These are phyloP conservation scores for Pyralis farinalis DNA, from an alignment of 2,888 invertebrate species.

Conservation along the genomic window DNA sequence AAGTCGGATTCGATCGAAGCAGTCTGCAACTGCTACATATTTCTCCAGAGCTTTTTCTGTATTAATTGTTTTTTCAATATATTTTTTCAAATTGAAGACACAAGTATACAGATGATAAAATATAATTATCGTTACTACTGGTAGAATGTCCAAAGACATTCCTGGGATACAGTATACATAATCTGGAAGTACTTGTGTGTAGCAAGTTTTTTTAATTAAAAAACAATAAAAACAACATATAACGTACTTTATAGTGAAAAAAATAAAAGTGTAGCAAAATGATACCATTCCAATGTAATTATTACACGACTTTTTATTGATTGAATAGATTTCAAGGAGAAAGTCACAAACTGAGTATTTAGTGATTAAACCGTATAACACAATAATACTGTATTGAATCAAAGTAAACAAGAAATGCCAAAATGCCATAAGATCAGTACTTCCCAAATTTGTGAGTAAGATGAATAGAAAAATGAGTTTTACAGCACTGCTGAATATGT, in stretches of 20 bases:
- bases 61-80: not conserved
- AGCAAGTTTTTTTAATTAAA: not conserved
- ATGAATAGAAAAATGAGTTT: not conserved
- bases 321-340: not conserved
- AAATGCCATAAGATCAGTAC: not conserved
- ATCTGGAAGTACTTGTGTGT: not conserved
- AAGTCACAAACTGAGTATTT: slow-evolving; percentile 1
- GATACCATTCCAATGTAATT: not conserved
- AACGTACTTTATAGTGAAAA: not conserved
- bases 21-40: not conserved
- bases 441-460: not conserved
- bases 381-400: not conserved
- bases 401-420: not conserved
- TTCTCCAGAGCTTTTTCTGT: not conserved
- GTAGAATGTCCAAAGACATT: not conserved
- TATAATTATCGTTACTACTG: not conserved
- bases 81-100: not conserved
- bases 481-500: not conserved
- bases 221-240: not conserved
- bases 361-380: not conserved
- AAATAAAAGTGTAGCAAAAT: not conserved
- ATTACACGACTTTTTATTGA: not conserved
- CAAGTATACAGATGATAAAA: not conserved
- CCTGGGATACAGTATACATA: not conserved
- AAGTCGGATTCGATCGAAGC: not conserved